Evolutionary conservation across 2,113 vertebrate genomes (phyloP).

Genomic region (Plestiodon gilberti): DNA sequence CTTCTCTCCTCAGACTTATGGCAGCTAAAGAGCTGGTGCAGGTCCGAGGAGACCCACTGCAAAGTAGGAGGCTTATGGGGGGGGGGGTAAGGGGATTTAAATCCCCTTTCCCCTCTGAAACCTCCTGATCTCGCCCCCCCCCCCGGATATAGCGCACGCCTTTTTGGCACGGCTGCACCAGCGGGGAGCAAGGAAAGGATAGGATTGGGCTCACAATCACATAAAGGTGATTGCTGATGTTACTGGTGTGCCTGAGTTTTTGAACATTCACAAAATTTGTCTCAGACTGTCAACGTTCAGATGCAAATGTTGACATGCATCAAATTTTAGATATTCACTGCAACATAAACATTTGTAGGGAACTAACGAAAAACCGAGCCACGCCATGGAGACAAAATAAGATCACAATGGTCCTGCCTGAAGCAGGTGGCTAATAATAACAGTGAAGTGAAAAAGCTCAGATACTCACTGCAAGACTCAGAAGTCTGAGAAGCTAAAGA

Average conservation of each 20-base stretch:
- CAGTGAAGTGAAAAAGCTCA: background rate
- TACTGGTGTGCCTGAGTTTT: background rate
- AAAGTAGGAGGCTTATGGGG: too few species aligned
- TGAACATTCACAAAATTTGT: background rate
- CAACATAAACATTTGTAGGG: background rate
- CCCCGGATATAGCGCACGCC: too few species aligned
- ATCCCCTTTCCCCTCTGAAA: too few species aligned
- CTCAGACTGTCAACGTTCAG: too few species aligned
- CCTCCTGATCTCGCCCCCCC: too few species aligned
- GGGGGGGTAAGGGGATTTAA: too few species aligned
- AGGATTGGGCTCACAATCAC: background rate
- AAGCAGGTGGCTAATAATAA: too few species aligned
- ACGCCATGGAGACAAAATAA: background rate
- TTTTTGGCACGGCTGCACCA: too few species aligned
- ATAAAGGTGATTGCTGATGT: background rate
- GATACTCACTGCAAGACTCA: background rate
- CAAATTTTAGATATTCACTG: background rate
- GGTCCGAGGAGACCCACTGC: too few species aligned
- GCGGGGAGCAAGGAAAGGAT: too few species aligned
- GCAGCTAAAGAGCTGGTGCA: too few species aligned
- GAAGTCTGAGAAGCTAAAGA: background rate
- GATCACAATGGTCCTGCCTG: background rate
- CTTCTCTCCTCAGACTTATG: too few species aligned
- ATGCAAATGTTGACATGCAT: background rate
- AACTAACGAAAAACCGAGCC: background rate